Percentiles rank a stretch among this genome's conserved stretches.
Evolutionary conservation across 2,797 vertebrate species (phyloP).

Genomic region (Lutjanus campechanus): DNA sequence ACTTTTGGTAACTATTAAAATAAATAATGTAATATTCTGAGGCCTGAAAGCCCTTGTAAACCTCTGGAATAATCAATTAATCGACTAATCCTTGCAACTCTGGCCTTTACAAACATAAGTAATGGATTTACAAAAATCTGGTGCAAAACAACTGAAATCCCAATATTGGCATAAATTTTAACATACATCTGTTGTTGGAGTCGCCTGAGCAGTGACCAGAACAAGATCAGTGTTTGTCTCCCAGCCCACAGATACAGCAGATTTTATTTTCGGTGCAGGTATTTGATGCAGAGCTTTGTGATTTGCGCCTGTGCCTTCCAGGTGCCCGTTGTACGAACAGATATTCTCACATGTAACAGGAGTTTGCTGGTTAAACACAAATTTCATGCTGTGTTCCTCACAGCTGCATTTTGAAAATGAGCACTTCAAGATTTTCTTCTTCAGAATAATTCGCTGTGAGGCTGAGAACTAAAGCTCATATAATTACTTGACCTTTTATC

Average conservation of each 20-base stretch:
- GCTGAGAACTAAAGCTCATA: conserved; percentile 25
- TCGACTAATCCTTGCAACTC: too few species aligned
- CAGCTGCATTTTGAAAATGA: conserved; percentile 29
- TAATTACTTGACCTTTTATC: conserved; percentile 65
- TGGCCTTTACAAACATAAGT: not conserved
- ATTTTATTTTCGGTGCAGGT: not conserved
- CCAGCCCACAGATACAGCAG: not conserved
- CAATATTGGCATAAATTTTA: not conserved
- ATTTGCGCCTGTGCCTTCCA: not conserved
- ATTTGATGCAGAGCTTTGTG: not conserved
- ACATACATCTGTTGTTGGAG: not conserved
- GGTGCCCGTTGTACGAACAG: not conserved
- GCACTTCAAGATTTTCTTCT: conserved; percentile 1
- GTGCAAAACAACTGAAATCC: not conserved
- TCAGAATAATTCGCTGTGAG: conserved; percentile 10
- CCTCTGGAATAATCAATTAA: too few species aligned
- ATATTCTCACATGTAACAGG: conserved; percentile 7
- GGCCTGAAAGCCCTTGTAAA: too few species aligned
- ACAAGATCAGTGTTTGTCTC: not conserved
- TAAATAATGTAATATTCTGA: too few species aligned
- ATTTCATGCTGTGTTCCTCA: conserved; percentile 18
- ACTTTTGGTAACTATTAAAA: too few species aligned
- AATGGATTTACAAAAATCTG: not conserved
- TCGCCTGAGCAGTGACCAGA: too few species aligned
- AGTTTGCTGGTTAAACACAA: conserved; percentile 17